phyloP scores from a whole-genome alignment of 1,140 invertebrate species.

The Brachionus paranguensis region DNA sequence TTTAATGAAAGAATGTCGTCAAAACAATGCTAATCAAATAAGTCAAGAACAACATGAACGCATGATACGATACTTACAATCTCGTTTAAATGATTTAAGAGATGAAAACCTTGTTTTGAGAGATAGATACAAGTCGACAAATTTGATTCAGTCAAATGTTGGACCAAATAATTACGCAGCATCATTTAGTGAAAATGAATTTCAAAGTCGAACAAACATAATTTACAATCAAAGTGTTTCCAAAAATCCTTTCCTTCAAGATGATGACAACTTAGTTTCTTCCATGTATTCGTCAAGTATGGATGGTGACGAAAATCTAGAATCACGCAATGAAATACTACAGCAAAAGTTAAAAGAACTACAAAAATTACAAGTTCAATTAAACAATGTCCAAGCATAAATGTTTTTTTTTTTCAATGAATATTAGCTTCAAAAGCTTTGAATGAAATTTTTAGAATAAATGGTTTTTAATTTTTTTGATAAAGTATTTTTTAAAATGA shows the following conservation, averaged over 20 bases:
- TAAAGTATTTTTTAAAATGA: too few relatives aligned
- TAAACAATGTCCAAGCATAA: slow-evolving; percentile 36
- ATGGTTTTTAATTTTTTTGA: neutral
- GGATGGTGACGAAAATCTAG: slow-evolving; percentile 21
- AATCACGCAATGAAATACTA: slow-evolving; percentile 17
- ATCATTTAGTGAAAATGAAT: neutral
- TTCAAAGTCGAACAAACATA: neutral
- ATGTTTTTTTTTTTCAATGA: neutral
- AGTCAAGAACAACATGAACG: slow-evolving; percentile 20
- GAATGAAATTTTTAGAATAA: neutral
- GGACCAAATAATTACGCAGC: neutral
- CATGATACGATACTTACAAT: slow-evolving; percentile 5
- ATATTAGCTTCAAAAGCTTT: neutral
- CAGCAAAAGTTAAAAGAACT: slow-evolving; percentile 39
- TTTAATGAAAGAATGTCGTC: slow-evolving; percentile 1
- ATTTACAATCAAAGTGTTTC: neutral
- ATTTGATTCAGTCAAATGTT: neutral
- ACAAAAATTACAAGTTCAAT: slow-evolving; percentile 24
- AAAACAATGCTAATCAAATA: neutral
- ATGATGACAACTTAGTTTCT: neutral
- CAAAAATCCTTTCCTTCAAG: neutral
- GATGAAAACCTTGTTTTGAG: slow-evolving; percentile 25
- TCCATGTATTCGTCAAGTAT: slow-evolving; percentile 18
- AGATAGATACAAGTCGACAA: neutral
- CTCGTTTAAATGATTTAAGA: slow-evolving; percentile 33